Conservation (phyloP, 2,113 vertebrate genomes). For the Lepus timidus region DNA sequence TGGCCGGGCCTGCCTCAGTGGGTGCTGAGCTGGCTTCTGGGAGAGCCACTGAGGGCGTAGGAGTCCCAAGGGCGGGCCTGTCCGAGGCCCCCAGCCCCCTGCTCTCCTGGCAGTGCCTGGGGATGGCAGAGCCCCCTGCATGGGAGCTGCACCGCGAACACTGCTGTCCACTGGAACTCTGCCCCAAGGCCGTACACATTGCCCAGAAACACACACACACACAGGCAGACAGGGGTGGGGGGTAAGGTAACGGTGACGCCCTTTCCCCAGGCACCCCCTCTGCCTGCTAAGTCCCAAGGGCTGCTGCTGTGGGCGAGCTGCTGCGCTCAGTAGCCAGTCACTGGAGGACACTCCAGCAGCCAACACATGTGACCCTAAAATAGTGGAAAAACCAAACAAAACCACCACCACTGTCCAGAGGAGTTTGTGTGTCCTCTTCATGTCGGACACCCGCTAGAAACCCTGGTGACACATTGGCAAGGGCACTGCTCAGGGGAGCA, state of each 20-base stretch:
- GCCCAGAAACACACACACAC: too few species aligned
- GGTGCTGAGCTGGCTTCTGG: background rate
- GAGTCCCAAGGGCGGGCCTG: background rate
- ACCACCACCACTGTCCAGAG: background rate
- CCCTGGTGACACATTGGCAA: background rate
- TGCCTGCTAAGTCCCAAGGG: background rate
- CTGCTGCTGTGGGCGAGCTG: background rate
- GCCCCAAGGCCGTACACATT: too few species aligned
- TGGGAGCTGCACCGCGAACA: too few species aligned
- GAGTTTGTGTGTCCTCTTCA: background rate
- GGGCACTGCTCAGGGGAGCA: background rate
- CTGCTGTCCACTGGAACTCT: too few species aligned
- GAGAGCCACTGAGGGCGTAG: background rate
- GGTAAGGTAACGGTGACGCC: too few species aligned
- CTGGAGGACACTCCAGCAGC: background rate
- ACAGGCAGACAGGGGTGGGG: too few species aligned
- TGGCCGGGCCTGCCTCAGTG: background rate
- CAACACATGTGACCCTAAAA: background rate
- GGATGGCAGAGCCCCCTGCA: background rate
- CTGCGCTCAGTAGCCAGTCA: background rate
- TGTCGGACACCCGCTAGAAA: constrained; percentile 26
- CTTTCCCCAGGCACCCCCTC: background rate
- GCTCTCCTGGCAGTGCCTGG: background rate
- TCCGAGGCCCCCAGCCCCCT: background rate
- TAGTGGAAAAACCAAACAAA: background rate